Evolutionary conservation across 2,113 vertebrate genomes (phyloP), one percentile per base, ranked within the genome.

Genomic region (Oryzias curvinotus): DNA sequence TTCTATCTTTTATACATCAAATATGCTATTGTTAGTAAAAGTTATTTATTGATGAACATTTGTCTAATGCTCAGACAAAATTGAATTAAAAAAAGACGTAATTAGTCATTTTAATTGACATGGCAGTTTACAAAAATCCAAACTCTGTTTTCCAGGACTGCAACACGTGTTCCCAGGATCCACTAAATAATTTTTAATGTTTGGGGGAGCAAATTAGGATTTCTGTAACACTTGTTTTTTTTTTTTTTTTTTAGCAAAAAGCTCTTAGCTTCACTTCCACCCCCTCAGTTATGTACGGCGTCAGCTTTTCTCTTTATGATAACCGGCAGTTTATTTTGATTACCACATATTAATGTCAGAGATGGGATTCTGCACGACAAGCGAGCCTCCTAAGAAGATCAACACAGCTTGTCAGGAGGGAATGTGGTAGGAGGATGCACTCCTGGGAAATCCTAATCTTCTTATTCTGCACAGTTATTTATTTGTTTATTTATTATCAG

Each of bases 371-470:
- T 67, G 63, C 30, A 60, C 72, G 52, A 82, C 83, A 80, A 82
- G 77, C 25, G 4, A 73, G 73, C 52, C 57, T 72, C 73, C 81
- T 62, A 78, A 82, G 78, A 63, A 57, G 62, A 84, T 84, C 71
- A 67, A 63, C 26, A 26, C 5, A 47, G 55, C 70, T 89, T 82
- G 75, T 83, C 73, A 55, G 68, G 63, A 76, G 68, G 70, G 75
- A 89, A 85, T 71, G 58, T 58, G 69, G 59, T 46, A 55, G 52
- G 54, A 64, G 71, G 71, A 57, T 17, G 23, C 49, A 17, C 85
- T 87, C 84, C 77, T 74, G 74, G 79, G 86, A 90, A 82, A 83
- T 81, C 75, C 82, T 89, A 88, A 90, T 91, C 86, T 82, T 73
- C 77, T 89, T 87, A 85, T 78, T 80, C 73, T 63, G 50, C 71